These are phyloP conservation scores for Rhinolophus ferrumequinum DNA, from an alignment of 2,113 vertebrate genomes.

Conservation along the genomic window DNA sequence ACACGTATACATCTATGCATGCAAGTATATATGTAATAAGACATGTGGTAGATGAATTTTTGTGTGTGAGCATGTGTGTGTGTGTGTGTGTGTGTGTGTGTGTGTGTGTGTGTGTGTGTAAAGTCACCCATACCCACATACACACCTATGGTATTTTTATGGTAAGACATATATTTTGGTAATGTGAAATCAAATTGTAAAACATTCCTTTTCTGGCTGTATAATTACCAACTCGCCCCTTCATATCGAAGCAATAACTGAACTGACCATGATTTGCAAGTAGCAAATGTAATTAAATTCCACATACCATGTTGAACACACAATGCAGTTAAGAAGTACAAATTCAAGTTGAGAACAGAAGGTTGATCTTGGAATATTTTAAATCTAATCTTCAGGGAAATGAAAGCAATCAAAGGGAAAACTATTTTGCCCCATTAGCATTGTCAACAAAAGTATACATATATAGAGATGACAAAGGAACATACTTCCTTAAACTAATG, in stretches of 20 bases:
- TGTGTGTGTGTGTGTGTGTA: neutral
- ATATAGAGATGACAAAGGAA: neutral
- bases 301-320: neutral
- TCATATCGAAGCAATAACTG: neutral
- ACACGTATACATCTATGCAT: neutral
- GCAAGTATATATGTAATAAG: neutral
- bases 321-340: neutral
- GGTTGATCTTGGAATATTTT: neutral
- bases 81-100: neutral
- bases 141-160: neutral
- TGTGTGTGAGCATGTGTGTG: neutral
- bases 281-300: slow-evolving; percentile 34
- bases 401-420: neutral
- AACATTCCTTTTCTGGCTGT: neutral
- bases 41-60: neutral
- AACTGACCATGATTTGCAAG: neutral
- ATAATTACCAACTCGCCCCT: neutral
- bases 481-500: neutral
- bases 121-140: neutral
- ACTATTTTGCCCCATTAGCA: neutral
- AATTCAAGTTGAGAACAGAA: neutral
- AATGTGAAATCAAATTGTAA: neutral
- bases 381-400: neutral
- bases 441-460: neutral
- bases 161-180: neutral